Conservation (phyloP, 2,888 invertebrate species). For the Cryptocephalus primarius region DNA sequence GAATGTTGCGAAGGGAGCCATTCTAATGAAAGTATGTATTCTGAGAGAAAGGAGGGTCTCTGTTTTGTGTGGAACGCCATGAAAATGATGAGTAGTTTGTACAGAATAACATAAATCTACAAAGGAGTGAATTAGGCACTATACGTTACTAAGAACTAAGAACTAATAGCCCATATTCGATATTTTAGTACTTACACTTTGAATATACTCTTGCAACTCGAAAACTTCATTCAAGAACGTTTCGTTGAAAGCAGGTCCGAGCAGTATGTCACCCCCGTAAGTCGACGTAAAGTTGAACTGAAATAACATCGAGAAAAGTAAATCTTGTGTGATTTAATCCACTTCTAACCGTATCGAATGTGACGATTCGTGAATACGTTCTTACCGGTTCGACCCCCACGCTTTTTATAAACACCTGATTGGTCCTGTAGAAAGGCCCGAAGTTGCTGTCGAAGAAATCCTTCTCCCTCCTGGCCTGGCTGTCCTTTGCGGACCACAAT, state of each 20-base stretch:
- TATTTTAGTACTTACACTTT: constrained; percentile 38
- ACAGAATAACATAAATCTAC: no score
- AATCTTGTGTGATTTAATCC: background rate
- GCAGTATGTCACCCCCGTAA: constrained; percentile 35
- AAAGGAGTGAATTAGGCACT: no score
- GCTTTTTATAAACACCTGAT: constrained; percentile 76
- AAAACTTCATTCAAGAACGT: constrained; percentile 65
- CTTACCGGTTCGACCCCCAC: constrained; percentile 43
- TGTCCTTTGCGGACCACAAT: constrained; percentile 81
- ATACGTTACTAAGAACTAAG: no score
- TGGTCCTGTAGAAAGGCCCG: constrained; percentile 78
- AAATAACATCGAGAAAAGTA: constrained; percentile 10
- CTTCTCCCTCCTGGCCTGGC: constrained; percentile 71
- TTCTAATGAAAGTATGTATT: no score
- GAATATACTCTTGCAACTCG: constrained; percentile 54
- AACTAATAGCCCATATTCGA: no score
- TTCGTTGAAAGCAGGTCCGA: constrained; percentile 72
- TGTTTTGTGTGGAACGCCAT: no score
- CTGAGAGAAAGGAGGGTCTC: no score
- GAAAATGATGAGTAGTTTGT: no score
- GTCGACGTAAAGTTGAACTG: constrained; percentile 14
- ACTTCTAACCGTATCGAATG: no score
- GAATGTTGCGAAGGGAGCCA: no score
- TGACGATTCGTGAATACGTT: no score
- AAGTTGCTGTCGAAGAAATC: constrained; percentile 81